Base-by-base conservation (phyloP, 2,888 invertebrate genomes). In the Tenthredo livida region DNA sequence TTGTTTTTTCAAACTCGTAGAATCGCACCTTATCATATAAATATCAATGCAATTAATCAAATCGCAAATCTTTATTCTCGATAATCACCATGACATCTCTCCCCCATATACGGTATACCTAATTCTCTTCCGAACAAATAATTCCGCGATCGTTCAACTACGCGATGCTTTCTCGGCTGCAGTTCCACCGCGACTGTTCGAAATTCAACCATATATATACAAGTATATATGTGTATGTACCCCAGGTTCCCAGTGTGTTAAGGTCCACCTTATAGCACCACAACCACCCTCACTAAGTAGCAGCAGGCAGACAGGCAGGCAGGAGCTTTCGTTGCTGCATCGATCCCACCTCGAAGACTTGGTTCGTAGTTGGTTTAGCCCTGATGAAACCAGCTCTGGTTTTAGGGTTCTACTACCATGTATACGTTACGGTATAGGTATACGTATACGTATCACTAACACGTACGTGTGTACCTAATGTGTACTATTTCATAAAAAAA, bases 271-370 rank as follows among this genome's bases (percentile, higher is more conserved):
- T 15, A 25, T 25, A 25, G 21, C 67, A 12, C 21, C 67, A 25
- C 33, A 21, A 29, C 67, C 67, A 29, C 33, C 67, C 29, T 15
- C 54, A 54, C 54, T 17, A n/a, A 54, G 54, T n/a, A 54, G n/a
- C n/a, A 54, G 54, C 54, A 54, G n/a, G 17, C 54, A 54, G 54
- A n/a, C 54, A 54, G 54, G 50, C 50, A 50, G 50, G 65, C 65
- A 65, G 29, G 25, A 37, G n/a, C 72, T 37, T 72, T 33, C 40
- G 40, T 40, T 72, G 72, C 72, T 72, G 72, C 72, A 72, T 72
- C 72, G 72, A 72, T 72, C 72, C 72, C 72, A 54, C 17, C 54
- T 7, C 54, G 9, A 5, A 21, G n/a, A 10, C 40, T 40, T 72
- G 72, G 72, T 72, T 40, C 72, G 40, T 40, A 72, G n/a, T 17